A percentile compares a stretch with the other conserved stretches of the same genome.
phyloP scores from a whole-genome alignment of 2,113 vertebrate genomes.

The Clarias gariepinus region DNA sequence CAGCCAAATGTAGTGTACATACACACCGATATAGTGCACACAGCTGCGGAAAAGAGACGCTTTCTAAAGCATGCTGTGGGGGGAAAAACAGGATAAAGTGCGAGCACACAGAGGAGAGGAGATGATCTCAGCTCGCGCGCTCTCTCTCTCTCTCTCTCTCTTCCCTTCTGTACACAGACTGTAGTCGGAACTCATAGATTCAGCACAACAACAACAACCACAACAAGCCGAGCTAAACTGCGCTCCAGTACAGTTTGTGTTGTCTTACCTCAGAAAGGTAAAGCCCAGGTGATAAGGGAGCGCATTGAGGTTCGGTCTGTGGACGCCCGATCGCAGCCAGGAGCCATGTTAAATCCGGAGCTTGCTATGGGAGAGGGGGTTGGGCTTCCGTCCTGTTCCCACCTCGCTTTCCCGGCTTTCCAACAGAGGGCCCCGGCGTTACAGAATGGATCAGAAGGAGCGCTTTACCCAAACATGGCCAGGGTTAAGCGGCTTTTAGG shows the following conservation, averaged over 20 bases:
- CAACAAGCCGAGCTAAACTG: background rate
- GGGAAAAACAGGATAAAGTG: conserved; percentile 35
- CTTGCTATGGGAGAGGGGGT: conserved; percentile 52
- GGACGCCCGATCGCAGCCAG: conserved; percentile 56
- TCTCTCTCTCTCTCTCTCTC: background rate
- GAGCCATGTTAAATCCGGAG: conserved; percentile 64
- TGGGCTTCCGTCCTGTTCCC: conserved; percentile 51
- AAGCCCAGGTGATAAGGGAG: conserved; percentile 7
- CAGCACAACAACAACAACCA: conserved; percentile 10
- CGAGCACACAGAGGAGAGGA: background rate
- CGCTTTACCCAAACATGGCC: conserved; percentile 38
- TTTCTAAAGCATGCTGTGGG: background rate
- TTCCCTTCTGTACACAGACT: background rate
- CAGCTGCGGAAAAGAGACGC: background rate
- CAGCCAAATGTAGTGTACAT: background rate
- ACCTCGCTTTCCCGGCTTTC: conserved; percentile 51
- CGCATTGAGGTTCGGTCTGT: conserved; percentile 61
- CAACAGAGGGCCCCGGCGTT: conserved; percentile 62
- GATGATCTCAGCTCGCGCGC: conserved; percentile 4
- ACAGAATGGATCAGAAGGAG: conserved; percentile 46
- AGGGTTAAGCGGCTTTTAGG: conserved; percentile 42
- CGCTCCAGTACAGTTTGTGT: background rate
- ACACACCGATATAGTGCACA: rapidly evolving
- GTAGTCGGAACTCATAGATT: conserved; percentile 10
- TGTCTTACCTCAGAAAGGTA: conserved; percentile 52